phyloP scores from a whole-genome alignment of 2,797 vertebrate genomes.

The Galaxias olidus region DNA sequence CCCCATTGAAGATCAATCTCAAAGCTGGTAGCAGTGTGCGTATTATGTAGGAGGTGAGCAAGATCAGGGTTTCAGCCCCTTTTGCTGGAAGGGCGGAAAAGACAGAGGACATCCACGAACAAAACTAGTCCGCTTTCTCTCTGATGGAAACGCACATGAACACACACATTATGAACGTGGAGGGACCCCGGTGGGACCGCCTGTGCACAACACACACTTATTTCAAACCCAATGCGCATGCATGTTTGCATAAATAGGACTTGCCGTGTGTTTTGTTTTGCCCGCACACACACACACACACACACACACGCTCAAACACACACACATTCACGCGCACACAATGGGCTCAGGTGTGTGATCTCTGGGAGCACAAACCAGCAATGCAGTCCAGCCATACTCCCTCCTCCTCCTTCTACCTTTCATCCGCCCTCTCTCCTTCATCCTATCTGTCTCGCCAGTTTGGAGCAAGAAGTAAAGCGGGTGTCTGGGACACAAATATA shows the following conservation, averaged over 20 bases:
- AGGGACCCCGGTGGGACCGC: conserved; percentile 17
- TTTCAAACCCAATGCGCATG: conserved; percentile 24
- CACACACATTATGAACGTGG: no score
- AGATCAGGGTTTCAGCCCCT: no score
- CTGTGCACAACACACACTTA: neutral
- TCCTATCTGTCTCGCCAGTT: conserved; percentile 38
- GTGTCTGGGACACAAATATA: conserved; percentile 52
- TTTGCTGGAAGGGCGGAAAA: no score
- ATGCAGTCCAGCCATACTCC: conserved; percentile 46
- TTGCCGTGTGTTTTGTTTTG: conserved; percentile 1
- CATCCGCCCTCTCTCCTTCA: conserved; percentile 30
- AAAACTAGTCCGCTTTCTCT: no score
- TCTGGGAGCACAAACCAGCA: conserved; percentile 62
- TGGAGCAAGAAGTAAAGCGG: conserved; percentile 51
- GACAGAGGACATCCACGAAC: no score
- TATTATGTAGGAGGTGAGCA: no score
- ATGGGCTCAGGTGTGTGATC: conserved; percentile 72
- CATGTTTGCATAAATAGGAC: conserved; percentile 15
- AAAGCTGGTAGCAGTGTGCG: no score
- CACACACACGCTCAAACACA: conserved; percentile 21
- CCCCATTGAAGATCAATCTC: no score
- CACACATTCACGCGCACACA: conserved; percentile 18
- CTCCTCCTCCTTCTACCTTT: conserved; percentile 23
- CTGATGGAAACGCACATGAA: no score
- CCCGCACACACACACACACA: conserved; percentile 18